Evolutionary conservation across 2,888 invertebrate genomes (phyloP).

Genomic region (Cerceris ruficornis): DNA sequence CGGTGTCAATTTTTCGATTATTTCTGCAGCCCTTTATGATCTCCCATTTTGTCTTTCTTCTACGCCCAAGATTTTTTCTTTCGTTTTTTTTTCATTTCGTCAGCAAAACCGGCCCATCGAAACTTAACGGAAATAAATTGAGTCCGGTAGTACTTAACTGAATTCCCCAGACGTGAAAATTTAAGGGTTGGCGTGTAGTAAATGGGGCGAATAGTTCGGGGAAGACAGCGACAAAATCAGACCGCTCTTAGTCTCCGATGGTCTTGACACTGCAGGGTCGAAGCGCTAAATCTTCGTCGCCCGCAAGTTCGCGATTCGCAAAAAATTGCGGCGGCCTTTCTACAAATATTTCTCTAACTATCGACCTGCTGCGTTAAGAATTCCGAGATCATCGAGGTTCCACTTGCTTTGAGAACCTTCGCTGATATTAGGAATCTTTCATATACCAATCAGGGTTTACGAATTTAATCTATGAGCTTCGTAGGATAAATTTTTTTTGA

Average conservation of each 20-base stretch:
- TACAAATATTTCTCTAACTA: too few relatives aligned
- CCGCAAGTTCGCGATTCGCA: background rate
- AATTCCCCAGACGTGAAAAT: slow-evolving; percentile 8
- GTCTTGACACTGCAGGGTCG: slow-evolving; percentile 7
- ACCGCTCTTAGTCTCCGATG: background rate
- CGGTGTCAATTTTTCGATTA: too few relatives aligned
- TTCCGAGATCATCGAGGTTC: too few relatives aligned
- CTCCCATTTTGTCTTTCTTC: too few relatives aligned
- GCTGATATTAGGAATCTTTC: too few relatives aligned
- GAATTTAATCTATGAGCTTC: too few relatives aligned
- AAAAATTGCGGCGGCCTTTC: background rate
- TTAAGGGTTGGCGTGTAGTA: slow-evolving; percentile 5
- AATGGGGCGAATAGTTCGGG: slow-evolving; percentile 12
- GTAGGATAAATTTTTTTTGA: too few relatives aligned
- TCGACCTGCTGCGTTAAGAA: too few relatives aligned
- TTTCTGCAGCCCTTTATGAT: too few relatives aligned
- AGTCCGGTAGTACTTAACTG: background rate
- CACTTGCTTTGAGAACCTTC: too few relatives aligned
- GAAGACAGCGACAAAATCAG: slow-evolving; percentile 3
- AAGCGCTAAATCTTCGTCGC: slow-evolving; percentile 2
- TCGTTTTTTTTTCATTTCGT: background rate
- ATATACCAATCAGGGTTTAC: too few relatives aligned
- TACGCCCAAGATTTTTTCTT: too few relatives aligned
- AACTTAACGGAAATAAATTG: background rate
- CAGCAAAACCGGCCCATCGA: background rate